A percentile compares a stretch with the other conserved stretches of the same genome.
These are phyloP conservation scores for Chelonoidis abingdonii DNA, from an alignment of 2,113 vertebrate species.

Conservation along the genomic window DNA sequence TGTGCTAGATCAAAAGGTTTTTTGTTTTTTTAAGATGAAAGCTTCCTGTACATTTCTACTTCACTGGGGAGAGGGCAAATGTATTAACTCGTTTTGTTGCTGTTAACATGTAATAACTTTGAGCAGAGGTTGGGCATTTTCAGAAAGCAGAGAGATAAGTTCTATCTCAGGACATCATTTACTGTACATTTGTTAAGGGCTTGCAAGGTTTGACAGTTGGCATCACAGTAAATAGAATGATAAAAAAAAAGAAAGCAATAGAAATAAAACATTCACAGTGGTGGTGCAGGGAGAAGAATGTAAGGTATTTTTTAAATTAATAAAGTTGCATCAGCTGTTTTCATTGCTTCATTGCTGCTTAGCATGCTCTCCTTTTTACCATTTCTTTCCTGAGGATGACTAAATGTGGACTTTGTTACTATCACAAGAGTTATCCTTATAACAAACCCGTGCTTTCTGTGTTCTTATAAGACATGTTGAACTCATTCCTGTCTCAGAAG, in stretches of 20 bases:
- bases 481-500: background rate
- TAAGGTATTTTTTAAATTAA: background rate
- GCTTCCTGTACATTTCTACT: too few species aligned
- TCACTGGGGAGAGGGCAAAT: too few species aligned
- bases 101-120: background rate
- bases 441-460: rapidly evolving
- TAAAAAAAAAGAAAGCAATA: background rate
- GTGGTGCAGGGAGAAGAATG: background rate
- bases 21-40: too few species aligned
- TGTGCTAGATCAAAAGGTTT: too few species aligned
- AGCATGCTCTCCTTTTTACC: background rate
- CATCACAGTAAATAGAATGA: background rate
- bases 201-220: background rate
- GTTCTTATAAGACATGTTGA: background rate
- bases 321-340: background rate
- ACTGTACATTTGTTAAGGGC: background rate
- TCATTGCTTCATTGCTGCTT: background rate
- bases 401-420: background rate
- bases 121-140: background rate
- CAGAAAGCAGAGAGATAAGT: background rate
- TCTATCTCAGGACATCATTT: background rate
- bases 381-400: background rate
- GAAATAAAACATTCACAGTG: background rate
- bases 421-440: background rate
- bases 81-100: too few species aligned